A percentile compares a stretch with the other conserved stretches of the same genome.
Conservation (phyloP, 30 jellyfish, hydroid and myxozoan genomes). For the Mastigias papua region DNA sequence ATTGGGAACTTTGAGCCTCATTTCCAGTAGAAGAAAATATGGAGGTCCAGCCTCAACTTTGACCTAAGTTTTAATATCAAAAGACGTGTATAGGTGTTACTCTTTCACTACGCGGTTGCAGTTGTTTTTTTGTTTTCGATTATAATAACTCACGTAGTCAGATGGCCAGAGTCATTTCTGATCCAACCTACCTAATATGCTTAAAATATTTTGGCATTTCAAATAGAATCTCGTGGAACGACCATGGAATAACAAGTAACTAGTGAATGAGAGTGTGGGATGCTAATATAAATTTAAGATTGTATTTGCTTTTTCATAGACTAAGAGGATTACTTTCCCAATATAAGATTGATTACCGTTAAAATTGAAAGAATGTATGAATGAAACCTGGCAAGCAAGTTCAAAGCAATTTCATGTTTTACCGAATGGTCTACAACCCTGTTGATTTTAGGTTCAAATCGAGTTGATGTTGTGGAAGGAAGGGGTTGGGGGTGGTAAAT, state of each 20-base stretch:
- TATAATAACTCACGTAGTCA: not conserved
- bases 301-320: not conserved
- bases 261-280: slow-evolving; percentile 12
- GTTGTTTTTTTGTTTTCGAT: not conserved
- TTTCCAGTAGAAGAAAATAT: no score
- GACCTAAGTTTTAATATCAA: no score
- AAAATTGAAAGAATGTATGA: not conserved
- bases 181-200: not conserved
- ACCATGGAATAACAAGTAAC: slow-evolving; percentile 6
- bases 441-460: no score
- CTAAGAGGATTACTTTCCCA: not conserved
- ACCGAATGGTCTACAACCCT: no score
- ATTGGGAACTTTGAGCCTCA: no score
- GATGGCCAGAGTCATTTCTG: not conserved
- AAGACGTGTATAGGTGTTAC: no score
- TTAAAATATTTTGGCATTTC: not conserved
- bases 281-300: not conserved
- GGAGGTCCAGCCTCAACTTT: no score
- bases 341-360: slow-evolving; percentile 20
- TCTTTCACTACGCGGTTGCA: no score
- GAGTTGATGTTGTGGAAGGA: no score
- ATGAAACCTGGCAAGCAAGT: not conserved
- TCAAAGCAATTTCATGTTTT: not conserved
- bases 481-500: no score
- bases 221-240: not conserved